Percentiles rank a stretch among this genome's conserved stretches.
phyloP scores from a whole-genome alignment of 2,797 vertebrate genomes.

The Ptychadena robeensis region DNA sequence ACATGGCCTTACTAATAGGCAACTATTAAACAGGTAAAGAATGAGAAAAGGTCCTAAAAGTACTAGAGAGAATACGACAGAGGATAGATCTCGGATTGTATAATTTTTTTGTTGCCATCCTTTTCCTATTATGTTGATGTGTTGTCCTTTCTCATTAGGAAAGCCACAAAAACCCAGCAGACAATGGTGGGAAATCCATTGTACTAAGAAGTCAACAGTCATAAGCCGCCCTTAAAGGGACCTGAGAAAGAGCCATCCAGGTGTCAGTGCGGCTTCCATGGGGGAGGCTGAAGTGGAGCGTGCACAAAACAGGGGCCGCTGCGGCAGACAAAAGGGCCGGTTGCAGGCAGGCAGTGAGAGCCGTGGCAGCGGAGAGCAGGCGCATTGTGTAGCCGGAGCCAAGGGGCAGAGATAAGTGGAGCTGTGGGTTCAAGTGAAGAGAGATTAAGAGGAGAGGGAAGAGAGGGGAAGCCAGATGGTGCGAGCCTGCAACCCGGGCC shows the following conservation, averaged over 20 bases:
- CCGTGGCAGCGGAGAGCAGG: slow-evolving; percentile 7
- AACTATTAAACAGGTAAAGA: too few species aligned
- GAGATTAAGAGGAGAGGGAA: slow-evolving; percentile 56
- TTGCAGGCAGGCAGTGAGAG: slow-evolving; percentile 28
- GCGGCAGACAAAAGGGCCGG: slow-evolving; percentile 29
- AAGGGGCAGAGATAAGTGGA: slow-evolving; percentile 58
- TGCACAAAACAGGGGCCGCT: slow-evolving; percentile 10
- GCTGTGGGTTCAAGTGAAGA: slow-evolving; percentile 58
- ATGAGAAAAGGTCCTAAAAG: too few species aligned
- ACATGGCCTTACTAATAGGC: too few species aligned
- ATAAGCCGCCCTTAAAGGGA: slow-evolving; percentile 36
- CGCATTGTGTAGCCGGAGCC: slow-evolving; percentile 48
- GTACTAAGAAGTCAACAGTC: slow-evolving; percentile 33
- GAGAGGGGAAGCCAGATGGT: slow-evolving; percentile 56
- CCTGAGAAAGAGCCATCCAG: slow-evolving; percentile 50
- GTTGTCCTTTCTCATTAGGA: neutral
- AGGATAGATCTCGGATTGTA: too few species aligned
- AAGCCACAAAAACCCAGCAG: neutral
- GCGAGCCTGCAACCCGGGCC: slow-evolving; percentile 34
- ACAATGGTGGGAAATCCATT: neutral
- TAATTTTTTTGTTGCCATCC: too few species aligned
- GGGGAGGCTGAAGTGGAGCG: slow-evolving; percentile 31
- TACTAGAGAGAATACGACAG: too few species aligned
- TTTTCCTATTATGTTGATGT: neutral
- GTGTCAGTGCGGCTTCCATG: slow-evolving; percentile 8